A percentile compares a stretch with the other conserved stretches of the same genome.
Conservation (phyloP, 2,797 vertebrate species). For the Liparis tanakae region DNA sequence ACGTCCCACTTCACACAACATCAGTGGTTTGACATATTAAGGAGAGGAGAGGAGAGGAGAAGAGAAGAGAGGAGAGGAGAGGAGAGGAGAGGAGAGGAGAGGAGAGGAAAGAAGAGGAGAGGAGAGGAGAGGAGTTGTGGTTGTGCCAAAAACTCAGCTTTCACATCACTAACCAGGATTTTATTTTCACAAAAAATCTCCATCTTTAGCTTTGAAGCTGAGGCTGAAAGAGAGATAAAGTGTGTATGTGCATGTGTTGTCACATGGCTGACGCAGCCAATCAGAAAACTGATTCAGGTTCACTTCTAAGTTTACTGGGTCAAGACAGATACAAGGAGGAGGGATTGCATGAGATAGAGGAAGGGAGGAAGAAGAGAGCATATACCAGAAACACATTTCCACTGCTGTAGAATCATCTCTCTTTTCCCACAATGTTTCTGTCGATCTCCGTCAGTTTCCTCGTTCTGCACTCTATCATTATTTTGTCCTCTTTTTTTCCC, state of each 20-base stretch:
- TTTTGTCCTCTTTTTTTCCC: neutral
- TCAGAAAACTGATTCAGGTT: constrained; percentile 57
- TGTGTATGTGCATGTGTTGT: neutral
- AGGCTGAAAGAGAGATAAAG: neutral
- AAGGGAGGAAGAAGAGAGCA: neutral
- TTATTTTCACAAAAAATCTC: constrained; percentile 27
- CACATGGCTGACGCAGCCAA: constrained; percentile 44
- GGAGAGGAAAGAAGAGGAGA: neutral
- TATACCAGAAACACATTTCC: constrained; percentile 36
- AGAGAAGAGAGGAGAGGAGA: neutral
- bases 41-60: neutral
- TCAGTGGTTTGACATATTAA: neutral
- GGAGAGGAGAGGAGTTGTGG: neutral
- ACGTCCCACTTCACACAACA: constrained; percentile 1
- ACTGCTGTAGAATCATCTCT: neutral
- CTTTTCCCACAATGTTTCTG: neutral
- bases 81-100: neutral
- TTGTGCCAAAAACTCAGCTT: neutral
- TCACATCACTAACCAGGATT: neutral
- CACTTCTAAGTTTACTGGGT: constrained; percentile 69
- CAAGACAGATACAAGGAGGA: constrained; percentile 45
- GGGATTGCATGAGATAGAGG: constrained; percentile 22
- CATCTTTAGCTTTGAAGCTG: constrained; percentile 33
- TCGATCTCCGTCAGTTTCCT: neutral
- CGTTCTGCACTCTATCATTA: neutral